phyloP scores from a whole-genome alignment of 1,140 invertebrate genomes.

The Gonioctena quinquepunctata region DNA sequence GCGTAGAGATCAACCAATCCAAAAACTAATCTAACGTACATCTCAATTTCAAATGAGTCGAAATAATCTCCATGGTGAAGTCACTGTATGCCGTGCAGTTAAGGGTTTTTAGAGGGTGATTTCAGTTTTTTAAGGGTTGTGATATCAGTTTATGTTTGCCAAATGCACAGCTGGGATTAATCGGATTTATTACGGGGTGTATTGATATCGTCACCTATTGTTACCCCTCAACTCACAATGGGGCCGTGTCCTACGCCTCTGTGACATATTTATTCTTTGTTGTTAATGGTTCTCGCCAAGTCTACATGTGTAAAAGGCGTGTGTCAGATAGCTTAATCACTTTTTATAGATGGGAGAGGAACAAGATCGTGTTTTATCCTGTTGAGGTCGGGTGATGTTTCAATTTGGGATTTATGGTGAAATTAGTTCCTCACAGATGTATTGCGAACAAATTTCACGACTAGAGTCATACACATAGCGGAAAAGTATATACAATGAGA shows the following conservation, averaged over 20 bases:
- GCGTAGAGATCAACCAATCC: neutral
- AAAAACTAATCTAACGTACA: constrained; percentile 10
- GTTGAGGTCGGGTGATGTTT: neutral
- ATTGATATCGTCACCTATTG: constrained; percentile 28
- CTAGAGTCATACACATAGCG: too few relatives aligned
- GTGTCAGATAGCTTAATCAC: constrained; percentile 14
- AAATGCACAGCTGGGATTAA: constrained; percentile 45
- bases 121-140: constrained; percentile 31
- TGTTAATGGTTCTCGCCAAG: constrained; percentile 33
- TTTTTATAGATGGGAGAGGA: constrained; percentile 7
- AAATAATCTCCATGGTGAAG: constrained; percentile 27
- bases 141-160: constrained; percentile 39
- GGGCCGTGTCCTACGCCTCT: constrained; percentile 29
- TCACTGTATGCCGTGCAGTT: constrained; percentile 16
- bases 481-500: too few relatives aligned
- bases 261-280: constrained; percentile 40
- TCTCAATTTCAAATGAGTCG: constrained; percentile 33
- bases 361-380: neutral
- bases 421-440: too few relatives aligned
- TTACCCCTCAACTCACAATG: constrained; percentile 11
- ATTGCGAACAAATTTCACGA: too few relatives aligned
- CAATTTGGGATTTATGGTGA: neutral
- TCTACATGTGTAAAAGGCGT: constrained; percentile 35
- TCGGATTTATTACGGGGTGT: constrained; percentile 38
- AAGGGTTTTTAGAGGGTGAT: constrained; percentile 22